Conservation (phyloP, 1,140 invertebrate genomes). For the Hypothenemus hampei region DNA sequence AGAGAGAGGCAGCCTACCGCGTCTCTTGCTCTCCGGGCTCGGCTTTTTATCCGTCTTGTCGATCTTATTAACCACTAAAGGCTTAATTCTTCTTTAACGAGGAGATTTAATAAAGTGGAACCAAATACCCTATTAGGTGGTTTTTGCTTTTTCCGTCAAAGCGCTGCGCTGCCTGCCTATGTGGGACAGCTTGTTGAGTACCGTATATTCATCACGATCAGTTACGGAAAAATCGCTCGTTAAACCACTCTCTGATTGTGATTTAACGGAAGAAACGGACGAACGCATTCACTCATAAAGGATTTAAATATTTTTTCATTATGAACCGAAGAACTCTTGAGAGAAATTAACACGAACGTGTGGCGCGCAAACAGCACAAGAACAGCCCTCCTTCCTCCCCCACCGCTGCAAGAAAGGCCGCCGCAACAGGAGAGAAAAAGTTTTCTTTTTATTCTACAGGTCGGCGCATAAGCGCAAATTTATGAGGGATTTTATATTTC, state of each 20-base stretch:
- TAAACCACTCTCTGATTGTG: too few species aligned
- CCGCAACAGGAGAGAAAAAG: too few species aligned
- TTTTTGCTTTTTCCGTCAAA: constrained; percentile 4
- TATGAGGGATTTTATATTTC: constrained; percentile 27
- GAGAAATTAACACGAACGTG: too few species aligned
- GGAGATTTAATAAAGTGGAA: constrained; percentile 25
- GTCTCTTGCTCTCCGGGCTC: background rate
- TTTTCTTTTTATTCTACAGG: constrained; percentile 9
- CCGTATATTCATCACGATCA: too few species aligned
- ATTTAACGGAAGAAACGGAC: too few species aligned
- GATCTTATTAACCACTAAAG: constrained; percentile 17
- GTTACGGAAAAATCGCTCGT: too few species aligned
- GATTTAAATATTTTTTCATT: too few species aligned
- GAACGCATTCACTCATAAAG: too few species aligned
- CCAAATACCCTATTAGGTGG: constrained; percentile 12
- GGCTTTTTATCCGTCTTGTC: constrained; percentile 10
- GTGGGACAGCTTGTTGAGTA: constrained; percentile 1
- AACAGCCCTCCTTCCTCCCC: too few species aligned
- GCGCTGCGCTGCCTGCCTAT: background rate
- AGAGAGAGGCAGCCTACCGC: constrained; percentile 1
- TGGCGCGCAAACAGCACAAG: too few species aligned
- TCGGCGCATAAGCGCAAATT: constrained; percentile 19
- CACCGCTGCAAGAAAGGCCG: too few species aligned
- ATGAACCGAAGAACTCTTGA: too few species aligned
- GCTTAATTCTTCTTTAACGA: constrained; percentile 24